Base-by-base conservation (phyloP, 2,797 vertebrate species). In the Cossypha niveicapilla region DNA sequence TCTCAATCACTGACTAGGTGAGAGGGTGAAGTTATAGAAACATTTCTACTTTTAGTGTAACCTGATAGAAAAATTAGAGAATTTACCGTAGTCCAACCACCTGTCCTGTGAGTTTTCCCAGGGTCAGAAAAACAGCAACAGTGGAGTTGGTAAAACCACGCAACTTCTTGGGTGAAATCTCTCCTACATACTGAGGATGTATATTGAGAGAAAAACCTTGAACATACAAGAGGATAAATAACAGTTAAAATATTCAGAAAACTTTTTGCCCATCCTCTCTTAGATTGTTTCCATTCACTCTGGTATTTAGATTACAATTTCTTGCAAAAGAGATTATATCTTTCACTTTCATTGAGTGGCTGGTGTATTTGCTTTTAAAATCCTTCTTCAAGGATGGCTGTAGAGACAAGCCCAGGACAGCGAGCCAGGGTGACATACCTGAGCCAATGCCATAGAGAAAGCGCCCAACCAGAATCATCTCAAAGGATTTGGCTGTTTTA, bases 161-260 rank as follows among this genome's bases (percentile, higher is more conserved):
- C 39, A 99, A 88, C 92, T 98, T 98, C 97, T 98, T 99, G 25
- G 98, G 99, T 45, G 98, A 98, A 66, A 98, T 98, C 97, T 99
- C 99, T 93, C 98, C 99, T 92, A 99, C 98, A 92, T 99, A 99
- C 98, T 99, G 99, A 68, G 98, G 98, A 78, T 99, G 99, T 63
- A 99, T 97, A 56, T 87, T 95, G 50, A 97, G 88, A 74, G 96
- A 86, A 87, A 97, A 97, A 28, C 96, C 97, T 97, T 93, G 25
- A 88, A 91, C 32, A 68, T 0, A 72, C 57, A 83, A 85, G 28
- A 86, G 23, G 45, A 89, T 19, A 74, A 81, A 80, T 14, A 34
- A 6, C 53, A 45, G 11, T 92, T 86, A 79, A 54, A 77, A 73
- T 39, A 37, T 24, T 58, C 44, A 51, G 19, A 34, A 85, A 87